Base-by-base conservation (phyloP, 2,113 vertebrate genomes). In the Anser brachyrhynchus region DNA sequence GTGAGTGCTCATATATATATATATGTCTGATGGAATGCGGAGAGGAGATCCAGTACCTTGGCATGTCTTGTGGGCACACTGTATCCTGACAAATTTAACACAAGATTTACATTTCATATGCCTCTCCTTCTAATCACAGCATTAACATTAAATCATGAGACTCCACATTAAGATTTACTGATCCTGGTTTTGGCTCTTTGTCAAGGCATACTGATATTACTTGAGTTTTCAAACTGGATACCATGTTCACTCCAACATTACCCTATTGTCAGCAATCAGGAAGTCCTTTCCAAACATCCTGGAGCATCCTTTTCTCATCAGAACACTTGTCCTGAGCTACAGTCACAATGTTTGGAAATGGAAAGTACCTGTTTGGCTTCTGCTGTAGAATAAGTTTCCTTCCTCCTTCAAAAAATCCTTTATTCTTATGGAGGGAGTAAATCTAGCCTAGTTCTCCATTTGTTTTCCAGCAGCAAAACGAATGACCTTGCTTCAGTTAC, bases 401-500 rank as follows among this genome's bases (percentile, higher is more conserved):
- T 86, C 10, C 33, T 92, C 29, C 44, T 82, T 76, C 49, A 79
- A 85, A 89, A 87, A 87, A 29, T 62, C 41, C 28, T 84, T 84
- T 93, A 35, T 64, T 95, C 71, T 80, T 74, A 82, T 86, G 84
- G 64, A 90, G 49, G 43, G 62, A 16, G 6, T 82, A 90, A 95
- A 93, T 83, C 55, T 89, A 89, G 37, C 28, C 73, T 70, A 91
- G 62, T 85, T 96, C 46, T 82, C 58, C 54, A 79, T 92, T 86
- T 95, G 37, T 78, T 95, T 97, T 96, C 65, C 83, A 90, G 46
- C 46, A 85, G 62, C 54, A 94, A 94, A 93, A 94, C 7, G 55
- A 75, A 70, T 77, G 86, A 91, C 92, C 82, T 96, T 95, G 81
- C 82, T 97, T 96, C 90, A 93, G 89, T 95, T 97, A 86, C 87